phyloP scores from a whole-genome alignment of 2,113 vertebrate species.

The Leucopsar rothschildi region DNA sequence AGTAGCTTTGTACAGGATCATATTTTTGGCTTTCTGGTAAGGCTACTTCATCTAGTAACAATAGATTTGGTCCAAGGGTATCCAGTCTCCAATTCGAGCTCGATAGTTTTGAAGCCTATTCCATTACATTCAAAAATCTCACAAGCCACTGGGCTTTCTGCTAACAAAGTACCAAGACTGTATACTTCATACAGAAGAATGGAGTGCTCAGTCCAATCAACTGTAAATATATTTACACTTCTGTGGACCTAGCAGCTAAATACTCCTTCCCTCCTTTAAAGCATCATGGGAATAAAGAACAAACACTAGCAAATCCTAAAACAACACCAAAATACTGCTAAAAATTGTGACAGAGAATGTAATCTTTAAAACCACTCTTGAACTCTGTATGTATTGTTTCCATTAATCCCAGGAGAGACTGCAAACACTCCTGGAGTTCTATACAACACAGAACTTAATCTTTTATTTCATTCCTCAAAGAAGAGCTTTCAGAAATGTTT shows the following conservation, averaged over 20 bases:
- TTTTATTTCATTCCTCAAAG: neutral
- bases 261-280: conserved; percentile 35
- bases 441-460: neutral
- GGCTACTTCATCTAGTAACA: conserved; percentile 28
- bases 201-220: neutral
- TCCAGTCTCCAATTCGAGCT: neutral
- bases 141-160: conserved; percentile 14
- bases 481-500: neutral
- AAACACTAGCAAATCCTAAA: conserved; percentile 19
- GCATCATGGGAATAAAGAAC: conserved; percentile 10
- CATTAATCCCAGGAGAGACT: neutral
- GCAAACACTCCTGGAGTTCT: neutral
- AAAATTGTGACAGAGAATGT: neutral
- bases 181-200: conserved; percentile 19
- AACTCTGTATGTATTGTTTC: neutral
- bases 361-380: neutral
- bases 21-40: conserved; percentile 52
- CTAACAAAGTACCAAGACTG: neutral
- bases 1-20: conserved; percentile 14
- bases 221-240: conserved; percentile 46
- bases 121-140: conserved; percentile 26
- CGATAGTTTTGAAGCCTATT: conserved; percentile 11
- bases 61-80: conserved; percentile 39
- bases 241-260: conserved; percentile 15
- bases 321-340: conserved; percentile 15